Conservation (phyloP, 2,888 invertebrate species). For the Microctonus hyperodae region DNA sequence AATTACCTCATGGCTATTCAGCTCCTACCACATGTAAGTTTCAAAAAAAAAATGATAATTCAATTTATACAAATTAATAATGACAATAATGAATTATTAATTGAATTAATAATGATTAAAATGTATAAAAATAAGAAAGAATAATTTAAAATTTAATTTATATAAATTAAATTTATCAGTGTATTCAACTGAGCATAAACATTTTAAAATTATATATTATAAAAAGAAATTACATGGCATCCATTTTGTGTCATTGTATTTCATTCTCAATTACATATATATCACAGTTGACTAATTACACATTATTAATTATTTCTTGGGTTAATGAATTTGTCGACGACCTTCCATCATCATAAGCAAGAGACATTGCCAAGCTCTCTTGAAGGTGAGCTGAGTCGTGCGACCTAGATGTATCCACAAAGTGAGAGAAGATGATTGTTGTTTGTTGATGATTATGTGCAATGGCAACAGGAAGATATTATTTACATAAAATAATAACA, state of each 20-base stretch:
- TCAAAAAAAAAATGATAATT: too few species aligned
- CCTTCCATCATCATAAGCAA: constrained; percentile 47
- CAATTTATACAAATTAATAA: too few species aligned
- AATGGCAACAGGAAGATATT: background rate
- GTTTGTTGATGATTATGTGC: background rate
- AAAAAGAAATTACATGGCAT: background rate
- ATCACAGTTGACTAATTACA: constrained; percentile 11
- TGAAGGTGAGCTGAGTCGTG: constrained; percentile 58
- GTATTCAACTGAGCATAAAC: background rate
- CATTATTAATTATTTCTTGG: constrained; percentile 19
- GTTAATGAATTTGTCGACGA: constrained; percentile 43
- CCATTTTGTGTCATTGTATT: background rate
- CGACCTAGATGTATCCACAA: constrained; percentile 55
- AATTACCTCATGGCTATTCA: constrained; percentile 50
- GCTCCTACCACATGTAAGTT: constrained; percentile 57
- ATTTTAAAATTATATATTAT: background rate
- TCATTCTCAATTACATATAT: background rate
- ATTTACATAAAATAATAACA: background rate
- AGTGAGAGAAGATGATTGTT: constrained; percentile 39
- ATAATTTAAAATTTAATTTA: too few species aligned
- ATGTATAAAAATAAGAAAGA: too few species aligned
- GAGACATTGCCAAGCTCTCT: constrained; percentile 54
- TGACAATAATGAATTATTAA: background rate
- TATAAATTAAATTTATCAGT: background rate
- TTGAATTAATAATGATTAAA: background rate